Percentiles rank a stretch among this genome's conserved stretches.
Conservation (phyloP, 1,140 invertebrate genomes). For the Idris sp. region DNA sequence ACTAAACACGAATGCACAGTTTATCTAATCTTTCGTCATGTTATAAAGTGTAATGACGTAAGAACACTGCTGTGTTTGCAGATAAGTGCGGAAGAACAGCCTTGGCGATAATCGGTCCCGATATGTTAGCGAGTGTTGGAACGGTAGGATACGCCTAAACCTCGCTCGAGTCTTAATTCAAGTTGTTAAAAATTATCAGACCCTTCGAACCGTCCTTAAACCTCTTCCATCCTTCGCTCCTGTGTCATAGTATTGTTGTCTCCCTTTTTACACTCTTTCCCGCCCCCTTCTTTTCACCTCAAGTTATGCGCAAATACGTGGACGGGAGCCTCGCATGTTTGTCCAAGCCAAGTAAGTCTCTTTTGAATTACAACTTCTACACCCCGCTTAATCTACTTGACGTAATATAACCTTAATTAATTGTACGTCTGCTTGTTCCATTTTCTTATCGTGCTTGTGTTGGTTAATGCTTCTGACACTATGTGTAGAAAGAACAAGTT, state of each 20-base stretch:
- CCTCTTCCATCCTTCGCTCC: background rate
- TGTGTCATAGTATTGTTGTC: no score
- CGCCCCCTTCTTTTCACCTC: background rate
- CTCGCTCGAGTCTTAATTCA: constrained; percentile 51
- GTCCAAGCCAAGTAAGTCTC: constrained; percentile 62
- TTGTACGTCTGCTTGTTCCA: constrained; percentile 47
- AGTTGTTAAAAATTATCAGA: constrained; percentile 36
- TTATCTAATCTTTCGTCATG: constrained; percentile 25
- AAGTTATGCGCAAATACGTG: constrained; percentile 54
- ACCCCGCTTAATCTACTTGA: constrained; percentile 37
- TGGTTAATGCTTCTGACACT: constrained; percentile 47
- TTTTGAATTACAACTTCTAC: constrained; percentile 59
- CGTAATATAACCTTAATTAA: constrained; percentile 56
- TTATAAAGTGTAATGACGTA: constrained; percentile 47
- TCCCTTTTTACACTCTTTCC: background rate
- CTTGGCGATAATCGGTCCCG: constrained; percentile 64
- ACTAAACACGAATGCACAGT: constrained; percentile 14
- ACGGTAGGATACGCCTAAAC: constrained; percentile 57
- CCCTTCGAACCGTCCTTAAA: constrained; percentile 9
- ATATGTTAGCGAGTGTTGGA: constrained; percentile 67
- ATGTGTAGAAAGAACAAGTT: constrained; percentile 29
- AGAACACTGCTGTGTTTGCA: constrained; percentile 63
- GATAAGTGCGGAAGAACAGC: constrained; percentile 63
- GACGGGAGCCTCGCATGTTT: constrained; percentile 63
- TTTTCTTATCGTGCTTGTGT: constrained; percentile 61